Percentiles rank a stretch among this genome's conserved stretches.
These are phyloP conservation scores for Seriola dumerili DNA, from an alignment of 2,113 vertebrate species.

Conservation along the genomic window DNA sequence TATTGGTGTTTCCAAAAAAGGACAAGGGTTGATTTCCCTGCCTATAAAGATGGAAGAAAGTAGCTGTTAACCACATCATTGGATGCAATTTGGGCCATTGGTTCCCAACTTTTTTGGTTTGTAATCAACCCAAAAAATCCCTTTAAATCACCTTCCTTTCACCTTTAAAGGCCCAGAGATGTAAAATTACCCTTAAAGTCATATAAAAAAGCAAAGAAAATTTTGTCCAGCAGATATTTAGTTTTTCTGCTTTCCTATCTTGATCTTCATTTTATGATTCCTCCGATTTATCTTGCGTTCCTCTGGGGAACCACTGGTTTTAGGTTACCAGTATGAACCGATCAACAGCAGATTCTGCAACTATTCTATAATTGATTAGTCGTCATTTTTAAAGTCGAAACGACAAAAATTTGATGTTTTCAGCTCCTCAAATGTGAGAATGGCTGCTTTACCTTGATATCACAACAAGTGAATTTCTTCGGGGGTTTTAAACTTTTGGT, in stretches of 20 bases:
- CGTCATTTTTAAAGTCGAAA: not conserved
- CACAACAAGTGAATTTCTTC: not conserved
- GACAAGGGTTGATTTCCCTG: not conserved
- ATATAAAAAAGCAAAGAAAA: too few relatives aligned
- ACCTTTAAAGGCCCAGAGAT: not conserved
- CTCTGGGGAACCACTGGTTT: not conserved
- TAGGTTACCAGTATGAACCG: not conserved
- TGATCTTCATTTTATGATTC: too few relatives aligned
- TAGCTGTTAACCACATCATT: constrained; percentile 35
- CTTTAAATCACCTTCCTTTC: not conserved
- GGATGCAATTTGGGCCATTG: not conserved
- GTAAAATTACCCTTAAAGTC: not conserved
- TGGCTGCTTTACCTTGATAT: too few relatives aligned
- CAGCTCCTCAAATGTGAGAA: not conserved
- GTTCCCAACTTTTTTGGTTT: not conserved
- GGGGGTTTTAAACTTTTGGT: not conserved
- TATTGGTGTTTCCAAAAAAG: not conserved
- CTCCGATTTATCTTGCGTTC: too few relatives aligned
- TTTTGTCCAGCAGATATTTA: too few relatives aligned
- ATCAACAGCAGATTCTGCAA: not conserved
- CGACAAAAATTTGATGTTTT: not conserved
- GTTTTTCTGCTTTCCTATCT: too few relatives aligned
- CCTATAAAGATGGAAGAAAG: not conserved
- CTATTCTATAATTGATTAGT: not conserved
- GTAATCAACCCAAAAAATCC: not conserved